These are phyloP conservation scores for Chalcis sispes DNA, from an alignment of 2,888 invertebrate genomes.

Conservation along the genomic window DNA sequence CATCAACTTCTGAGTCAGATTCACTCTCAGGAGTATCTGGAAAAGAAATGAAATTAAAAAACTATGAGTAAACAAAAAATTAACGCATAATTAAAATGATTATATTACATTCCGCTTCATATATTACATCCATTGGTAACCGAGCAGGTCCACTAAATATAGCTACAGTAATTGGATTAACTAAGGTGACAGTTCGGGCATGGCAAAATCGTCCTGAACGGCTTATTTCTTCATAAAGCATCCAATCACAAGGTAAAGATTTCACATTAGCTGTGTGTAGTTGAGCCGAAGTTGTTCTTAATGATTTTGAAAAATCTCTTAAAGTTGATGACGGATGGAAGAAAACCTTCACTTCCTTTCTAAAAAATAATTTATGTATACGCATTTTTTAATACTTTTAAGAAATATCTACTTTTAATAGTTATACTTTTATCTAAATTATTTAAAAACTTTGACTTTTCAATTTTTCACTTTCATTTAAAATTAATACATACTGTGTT, in stretches of 20 bases:
- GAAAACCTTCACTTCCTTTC: slow-evolving; percentile 80
- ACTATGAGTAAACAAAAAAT: not conserved
- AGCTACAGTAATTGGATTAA: slow-evolving; percentile 88
- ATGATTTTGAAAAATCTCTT: slow-evolving; percentile 73
- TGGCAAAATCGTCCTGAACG: slow-evolving; percentile 83
- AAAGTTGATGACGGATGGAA: slow-evolving; percentile 82
- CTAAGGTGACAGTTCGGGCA: slow-evolving; percentile 87
- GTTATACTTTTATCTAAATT: not conserved
- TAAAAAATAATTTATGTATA: too few relatives aligned
- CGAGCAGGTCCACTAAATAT: slow-evolving; percentile 86
- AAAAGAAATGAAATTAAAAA: slow-evolving; percentile 4
- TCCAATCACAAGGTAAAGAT: slow-evolving; percentile 86
- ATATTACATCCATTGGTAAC: slow-evolving; percentile 77
- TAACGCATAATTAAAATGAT: slow-evolving; percentile 15
- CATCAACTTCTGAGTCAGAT: slow-evolving; percentile 78
- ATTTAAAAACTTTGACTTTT: not conserved
- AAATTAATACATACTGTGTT: slow-evolving; percentile 78
- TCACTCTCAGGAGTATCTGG: slow-evolving; percentile 72
- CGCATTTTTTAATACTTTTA: not conserved
- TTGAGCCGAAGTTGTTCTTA: slow-evolving; percentile 69
- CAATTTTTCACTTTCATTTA: not conserved
- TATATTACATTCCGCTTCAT: slow-evolving; percentile 73
- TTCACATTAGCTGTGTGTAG: slow-evolving; percentile 74
- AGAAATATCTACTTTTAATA: slow-evolving; percentile 19
- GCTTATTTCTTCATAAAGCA: slow-evolving; percentile 91